phyloP scores from a whole-genome alignment of 2,888 invertebrate genomes.

The Helicoverpa assulta region DNA sequence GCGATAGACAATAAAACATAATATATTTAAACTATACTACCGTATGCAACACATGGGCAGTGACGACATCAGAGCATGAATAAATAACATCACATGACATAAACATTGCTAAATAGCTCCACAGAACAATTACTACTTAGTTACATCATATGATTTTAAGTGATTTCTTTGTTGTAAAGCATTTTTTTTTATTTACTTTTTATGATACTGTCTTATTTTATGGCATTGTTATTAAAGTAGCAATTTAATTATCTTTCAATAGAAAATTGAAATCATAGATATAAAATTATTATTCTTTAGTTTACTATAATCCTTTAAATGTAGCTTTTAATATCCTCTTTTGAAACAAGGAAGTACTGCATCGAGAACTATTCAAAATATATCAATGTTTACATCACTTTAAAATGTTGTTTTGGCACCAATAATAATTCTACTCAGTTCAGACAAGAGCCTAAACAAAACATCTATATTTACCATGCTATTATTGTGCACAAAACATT shows the following conservation, averaged over 20 bases:
- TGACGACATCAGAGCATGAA: conserved; percentile 19
- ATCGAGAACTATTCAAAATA: conserved; percentile 12
- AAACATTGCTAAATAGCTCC: conserved; percentile 9
- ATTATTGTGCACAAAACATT: conserved; percentile 6
- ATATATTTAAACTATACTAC: conserved; percentile 4
- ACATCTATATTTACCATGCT: conserved; percentile 11
- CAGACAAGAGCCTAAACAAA: conserved; percentile 10
- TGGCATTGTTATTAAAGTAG: no score
- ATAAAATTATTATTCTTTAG: no score
- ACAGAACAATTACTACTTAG: not conserved
- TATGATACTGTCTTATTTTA: no score
- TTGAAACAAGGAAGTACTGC: not conserved
- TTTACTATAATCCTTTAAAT: no score
- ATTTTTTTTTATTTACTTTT: not conserved
- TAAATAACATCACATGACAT: conserved; percentile 18
- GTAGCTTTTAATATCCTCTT: no score
- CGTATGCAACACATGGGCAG: conserved; percentile 22
- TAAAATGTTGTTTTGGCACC: conserved; percentile 36
- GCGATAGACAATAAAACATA: not conserved
- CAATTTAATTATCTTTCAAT: no score
- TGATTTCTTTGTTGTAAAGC: not conserved
- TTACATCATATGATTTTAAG: conserved; percentile 2
- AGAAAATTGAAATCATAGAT: no score
- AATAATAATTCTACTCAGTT: conserved; percentile 9
- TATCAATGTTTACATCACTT: conserved; percentile 50